Conservation (phyloP, 2,888 invertebrate genomes). For the Amiota minor region DNA sequence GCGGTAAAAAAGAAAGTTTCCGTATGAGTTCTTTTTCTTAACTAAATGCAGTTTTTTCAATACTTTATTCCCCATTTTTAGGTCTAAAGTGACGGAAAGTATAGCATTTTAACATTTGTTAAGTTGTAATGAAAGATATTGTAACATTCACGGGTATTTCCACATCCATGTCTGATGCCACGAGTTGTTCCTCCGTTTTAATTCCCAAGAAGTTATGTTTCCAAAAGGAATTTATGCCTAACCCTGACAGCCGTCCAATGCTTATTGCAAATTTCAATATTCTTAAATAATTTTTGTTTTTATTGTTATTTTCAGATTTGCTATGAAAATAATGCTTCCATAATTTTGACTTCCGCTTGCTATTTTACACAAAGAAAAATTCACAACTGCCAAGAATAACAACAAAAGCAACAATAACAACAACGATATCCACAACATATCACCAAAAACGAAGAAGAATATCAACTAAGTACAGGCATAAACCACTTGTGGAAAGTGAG, state of each 20-base stretch:
- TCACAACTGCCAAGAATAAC: constrained; percentile 14
- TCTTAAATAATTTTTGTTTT: not conserved
- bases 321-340: constrained; percentile 17
- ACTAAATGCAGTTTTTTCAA: too few species aligned
- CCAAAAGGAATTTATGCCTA: too few species aligned
- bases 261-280: not conserved
- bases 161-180: not conserved
- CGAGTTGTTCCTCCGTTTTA: not conserved
- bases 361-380: not conserved
- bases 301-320: constrained; percentile 11
- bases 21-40: too few species aligned
- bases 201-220: not conserved
- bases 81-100: too few species aligned
- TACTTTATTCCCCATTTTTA: too few species aligned
- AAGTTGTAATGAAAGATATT: not conserved
- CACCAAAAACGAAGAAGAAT: not conserved
- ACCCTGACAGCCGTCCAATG: too few species aligned
- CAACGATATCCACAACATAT: not conserved
- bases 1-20: too few species aligned
- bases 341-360: constrained; percentile 16
- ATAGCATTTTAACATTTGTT: too few species aligned
- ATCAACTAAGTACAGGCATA: not conserved
- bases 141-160: not conserved
- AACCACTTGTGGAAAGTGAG: not conserved
- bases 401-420: not conserved